phyloP scores from a whole-genome alignment of 2,888 invertebrate species.

The Ormyrus rosae region DNA sequence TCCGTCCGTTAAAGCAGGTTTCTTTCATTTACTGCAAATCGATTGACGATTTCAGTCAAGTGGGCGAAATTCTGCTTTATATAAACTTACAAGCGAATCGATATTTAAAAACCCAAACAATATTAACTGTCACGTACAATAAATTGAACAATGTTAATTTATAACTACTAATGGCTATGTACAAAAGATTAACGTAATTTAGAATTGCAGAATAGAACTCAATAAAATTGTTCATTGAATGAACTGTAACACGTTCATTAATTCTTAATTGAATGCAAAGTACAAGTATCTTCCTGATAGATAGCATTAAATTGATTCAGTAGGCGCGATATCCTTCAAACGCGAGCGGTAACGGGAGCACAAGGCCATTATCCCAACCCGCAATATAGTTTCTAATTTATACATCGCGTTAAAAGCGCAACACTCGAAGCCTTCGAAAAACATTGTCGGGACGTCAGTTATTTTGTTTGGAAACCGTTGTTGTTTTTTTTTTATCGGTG shows the following conservation, averaged over 20 bases:
- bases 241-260: no score
- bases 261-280: no score
- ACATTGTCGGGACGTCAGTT: background rate
- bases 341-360: background rate
- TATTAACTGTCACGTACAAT: background rate
- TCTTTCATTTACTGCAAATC: no score
- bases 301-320: background rate
- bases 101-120: conserved; percentile 33
- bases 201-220: background rate
- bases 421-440: no score
- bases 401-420: background rate
- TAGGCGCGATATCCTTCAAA: background rate
- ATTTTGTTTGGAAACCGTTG: conserved; percentile 11
- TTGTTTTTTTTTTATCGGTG: conserved; percentile 32
- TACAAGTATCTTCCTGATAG: background rate
- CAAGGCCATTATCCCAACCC: background rate
- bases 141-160: background rate
- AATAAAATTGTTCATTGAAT: no score
- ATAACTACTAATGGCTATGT: background rate
- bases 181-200: background rate
- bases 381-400: conserved; percentile 1
- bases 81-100: conserved; percentile 1
- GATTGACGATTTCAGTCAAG: no score
- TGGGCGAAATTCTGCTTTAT: background rate
- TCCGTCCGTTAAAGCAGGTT: no score